phyloP scores from a whole-genome alignment of 2,888 invertebrate species.

The Shargacucullia verbasci region DNA sequence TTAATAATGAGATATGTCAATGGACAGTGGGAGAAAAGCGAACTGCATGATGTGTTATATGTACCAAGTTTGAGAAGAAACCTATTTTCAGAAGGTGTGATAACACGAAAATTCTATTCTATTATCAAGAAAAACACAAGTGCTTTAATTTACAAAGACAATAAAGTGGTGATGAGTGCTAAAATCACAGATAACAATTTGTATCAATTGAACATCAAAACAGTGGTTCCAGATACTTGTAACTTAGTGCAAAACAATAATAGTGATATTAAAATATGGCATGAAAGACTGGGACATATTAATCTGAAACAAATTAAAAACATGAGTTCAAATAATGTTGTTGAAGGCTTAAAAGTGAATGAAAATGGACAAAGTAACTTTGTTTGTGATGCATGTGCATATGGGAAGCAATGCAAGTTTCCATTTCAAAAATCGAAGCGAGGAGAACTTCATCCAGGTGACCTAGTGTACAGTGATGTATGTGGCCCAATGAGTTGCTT shows the following conservation, averaged over 20 bases:
- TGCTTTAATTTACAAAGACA: too few relatives aligned
- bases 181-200: slow-evolving; percentile 61
- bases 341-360: too few relatives aligned
- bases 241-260: slow-evolving; percentile 26
- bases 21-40: too few relatives aligned
- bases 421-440: slow-evolving; percentile 4
- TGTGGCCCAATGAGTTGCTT: slow-evolving; percentile 9
- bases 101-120: too few relatives aligned
- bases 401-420: slow-evolving; percentile 1
- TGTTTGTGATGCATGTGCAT: slow-evolving; percentile 5
- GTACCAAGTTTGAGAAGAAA: too few relatives aligned
- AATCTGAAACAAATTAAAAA: slow-evolving; percentile 41
- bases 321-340: slow-evolving; percentile 27
- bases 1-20: too few relatives aligned
- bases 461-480: slow-evolving; percentile 5
- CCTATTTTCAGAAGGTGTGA: too few relatives aligned
- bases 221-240: slow-evolving; percentile 29
- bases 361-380: too few relatives aligned
- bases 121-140: too few relatives aligned
- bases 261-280: slow-evolving; percentile 24
- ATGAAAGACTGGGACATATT: slow-evolving; percentile 48
- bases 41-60: too few relatives aligned
- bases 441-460: slow-evolving; percentile 8
- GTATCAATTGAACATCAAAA: slow-evolving; percentile 43
- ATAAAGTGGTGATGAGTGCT: slow-evolving; percentile 2